Base-by-base conservation (phyloP, 1,140 invertebrate species). In the Dolichoris vasculosae region DNA sequence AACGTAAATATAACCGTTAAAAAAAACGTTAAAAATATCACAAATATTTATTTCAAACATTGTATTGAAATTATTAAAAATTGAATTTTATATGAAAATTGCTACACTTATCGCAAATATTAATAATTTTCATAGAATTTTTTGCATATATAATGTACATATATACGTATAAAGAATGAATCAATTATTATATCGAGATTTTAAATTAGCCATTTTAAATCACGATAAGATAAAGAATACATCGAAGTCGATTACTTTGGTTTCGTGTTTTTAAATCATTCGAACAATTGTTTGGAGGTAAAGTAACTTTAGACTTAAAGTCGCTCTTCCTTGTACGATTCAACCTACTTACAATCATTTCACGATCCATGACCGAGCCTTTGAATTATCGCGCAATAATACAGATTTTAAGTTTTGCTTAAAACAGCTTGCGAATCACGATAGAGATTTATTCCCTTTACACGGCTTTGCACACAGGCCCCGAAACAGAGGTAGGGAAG, bases 391-490 rank as follows among this genome's bases (percentile, higher is more conserved):
- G 17, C 30, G 64, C 13, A 38, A 75, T 73, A 82, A 82, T 75
- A 76, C 71, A 75, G 71, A 83, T 59, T 76, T 83, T 63, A 75
- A 59, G 26, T 63, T 83, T 75, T 30, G 51, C 7, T 23, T n/a
- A 75, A 75, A 75, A 40, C 26, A n/a, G n/a, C n/a, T 4, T 23
- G 23, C 48, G 35, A 7, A 55, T 43, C 35, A 71, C 55, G 40
- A 83, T 77, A 67, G 30, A 59, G 59, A 84, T 78, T 84, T 77
- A 77, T 69, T 76, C 71, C 38, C 51, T 43, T 59, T 26, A 23
- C 35, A 46, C 38, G 38, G 9, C 20, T 38, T 32, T 23, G 35
- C 48, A 73, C 30, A 35, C 82, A 55, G 38, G 23, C 48, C 43
- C 20, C 63, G 20, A n/a, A 20, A 75, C 30, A 76, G 43, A 46